These are phyloP conservation scores for Leguminivora glycinivorella DNA, from an alignment of 1,140 invertebrate species.

Conservation along the genomic window DNA sequence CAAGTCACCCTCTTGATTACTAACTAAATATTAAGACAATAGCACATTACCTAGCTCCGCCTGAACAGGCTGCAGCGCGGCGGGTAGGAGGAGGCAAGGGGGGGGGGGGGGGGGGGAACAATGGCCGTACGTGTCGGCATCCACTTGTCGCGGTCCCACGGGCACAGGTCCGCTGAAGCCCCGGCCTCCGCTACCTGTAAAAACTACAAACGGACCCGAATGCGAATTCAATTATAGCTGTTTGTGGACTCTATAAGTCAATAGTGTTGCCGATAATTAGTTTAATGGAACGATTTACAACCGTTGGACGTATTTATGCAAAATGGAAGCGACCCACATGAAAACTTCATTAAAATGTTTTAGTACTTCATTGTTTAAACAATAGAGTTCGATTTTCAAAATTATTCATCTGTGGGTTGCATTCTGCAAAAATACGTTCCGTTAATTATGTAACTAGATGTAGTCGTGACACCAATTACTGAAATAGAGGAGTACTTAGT, in stretches of 20 bases:
- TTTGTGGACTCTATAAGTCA: neutral
- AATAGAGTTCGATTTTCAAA: too few relatives aligned
- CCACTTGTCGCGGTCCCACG: conserved; percentile 68
- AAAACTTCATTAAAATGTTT: too few relatives aligned
- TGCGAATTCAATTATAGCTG: conserved; percentile 7
- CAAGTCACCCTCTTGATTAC: neutral
- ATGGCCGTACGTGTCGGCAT: conserved; percentile 71
- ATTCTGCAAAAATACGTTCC: too few relatives aligned
- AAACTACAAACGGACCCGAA: conserved; percentile 1
- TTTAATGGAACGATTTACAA: too few relatives aligned
- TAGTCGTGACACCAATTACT: too few relatives aligned
- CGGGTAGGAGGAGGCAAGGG: conserved; percentile 30
- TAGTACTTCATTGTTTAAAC: too few relatives aligned
- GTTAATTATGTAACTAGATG: too few relatives aligned
- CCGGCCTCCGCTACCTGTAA: neutral
- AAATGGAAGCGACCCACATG: too few relatives aligned
- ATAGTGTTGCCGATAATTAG: neutral
- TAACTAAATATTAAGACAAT: neutral
- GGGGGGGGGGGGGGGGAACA: conserved; percentile 47
- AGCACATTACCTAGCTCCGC: neutral
- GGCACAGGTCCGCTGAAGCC: conserved; percentile 46
- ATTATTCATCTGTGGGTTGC: too few relatives aligned
- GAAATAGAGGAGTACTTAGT: too few relatives aligned
- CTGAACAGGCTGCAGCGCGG: conserved; percentile 20
- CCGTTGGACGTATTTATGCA: too few relatives aligned